Conservation (phyloP, 2,113 vertebrate species). For the Lagopus leucura region DNA sequence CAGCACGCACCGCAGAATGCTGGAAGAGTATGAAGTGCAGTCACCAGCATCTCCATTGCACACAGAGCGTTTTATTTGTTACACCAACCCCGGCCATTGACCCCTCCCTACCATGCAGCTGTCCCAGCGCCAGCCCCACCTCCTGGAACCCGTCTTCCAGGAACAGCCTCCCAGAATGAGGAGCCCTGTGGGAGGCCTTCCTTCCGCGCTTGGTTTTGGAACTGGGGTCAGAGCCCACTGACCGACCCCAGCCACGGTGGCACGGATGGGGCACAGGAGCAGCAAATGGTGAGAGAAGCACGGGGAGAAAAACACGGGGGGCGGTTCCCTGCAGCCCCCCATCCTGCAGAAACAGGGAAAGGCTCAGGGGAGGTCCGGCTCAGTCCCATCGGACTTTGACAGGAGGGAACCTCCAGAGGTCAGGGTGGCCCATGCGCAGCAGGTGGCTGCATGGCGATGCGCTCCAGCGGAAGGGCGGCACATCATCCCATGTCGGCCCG, state of each 20-base stretch:
- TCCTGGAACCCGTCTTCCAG: neutral
- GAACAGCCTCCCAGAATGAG: neutral
- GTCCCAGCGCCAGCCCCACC: neutral
- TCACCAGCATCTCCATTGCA: neutral
- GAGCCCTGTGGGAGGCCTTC: too few relatives aligned
- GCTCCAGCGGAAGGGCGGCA: slow-evolving; percentile 93
- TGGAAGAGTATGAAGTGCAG: neutral
- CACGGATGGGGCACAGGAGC: neutral
- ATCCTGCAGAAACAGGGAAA: too few relatives aligned
- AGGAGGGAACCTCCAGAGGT: slow-evolving; percentile 89
- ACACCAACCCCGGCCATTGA: neutral
- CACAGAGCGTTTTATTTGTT: slow-evolving; percentile 12
- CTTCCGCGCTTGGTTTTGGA: too few relatives aligned
- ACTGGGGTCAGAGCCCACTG: too few relatives aligned
- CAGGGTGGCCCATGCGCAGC: slow-evolving; percentile 92
- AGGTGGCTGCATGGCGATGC: slow-evolving; percentile 82
- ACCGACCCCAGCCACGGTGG: neutral
- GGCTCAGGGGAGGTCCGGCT: neutral
- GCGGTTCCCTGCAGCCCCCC: neutral
- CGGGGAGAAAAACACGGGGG: neutral
- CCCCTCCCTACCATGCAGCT: accelerated
- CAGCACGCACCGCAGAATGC: neutral
- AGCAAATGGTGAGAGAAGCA: neutral
- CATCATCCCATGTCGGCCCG: slow-evolving; percentile 90
- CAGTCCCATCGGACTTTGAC: slow-evolving; percentile 85